Base-by-base conservation (phyloP, 2,888 invertebrate species). In the Invenusta paracnida region DNA sequence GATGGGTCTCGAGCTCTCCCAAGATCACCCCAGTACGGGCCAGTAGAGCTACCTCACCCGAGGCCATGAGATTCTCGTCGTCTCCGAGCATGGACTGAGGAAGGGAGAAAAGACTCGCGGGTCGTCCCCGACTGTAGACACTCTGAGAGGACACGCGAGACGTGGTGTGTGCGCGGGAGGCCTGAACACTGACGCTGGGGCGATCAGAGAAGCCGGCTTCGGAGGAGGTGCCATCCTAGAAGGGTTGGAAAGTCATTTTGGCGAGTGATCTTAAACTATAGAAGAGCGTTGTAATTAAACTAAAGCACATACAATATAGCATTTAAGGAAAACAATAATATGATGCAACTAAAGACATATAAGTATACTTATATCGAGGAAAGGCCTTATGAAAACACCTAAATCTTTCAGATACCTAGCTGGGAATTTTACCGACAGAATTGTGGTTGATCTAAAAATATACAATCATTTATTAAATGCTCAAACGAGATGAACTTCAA, bases 1-100 rank as follows among this genome's bases (percentile, higher is more conserved):
- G 91, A 88, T 91, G 91, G 86, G 88, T 88, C 86, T 91, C 91
- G 66, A 91, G 88, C 88, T 91, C 91, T n/a, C 90, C 90, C 88
- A 91, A 91, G 30, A 91, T 90, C 0, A 90, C 89, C 17, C 90
- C 90, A 1, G 90, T 90, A 86, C 89, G 89, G 23, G 88, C 89
- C 85, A 91, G 88, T 81, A 91, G 88, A 85, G 88, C 87, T 30
- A 91, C 87, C 13, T 87, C 87, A 0, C 89, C 90, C n/a, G n/a
- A n/a, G n/a, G n/a, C n/a, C n/a, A n/a, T n/a, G 13, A 87, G 84
- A 29, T 90, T 90, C 91, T 67, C 67, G 1, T 83, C 83, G 0
- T 67, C 48, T 1, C 83, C 83, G 11, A 27, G n/a, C 30, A 83
- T 5, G n/a, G 67, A 67, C 23, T n/a, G n/a, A 0, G 83, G 83